Evolutionary conservation across 1,140 invertebrate genomes (phyloP).

Genomic region (Lepidurus couesii): DNA sequence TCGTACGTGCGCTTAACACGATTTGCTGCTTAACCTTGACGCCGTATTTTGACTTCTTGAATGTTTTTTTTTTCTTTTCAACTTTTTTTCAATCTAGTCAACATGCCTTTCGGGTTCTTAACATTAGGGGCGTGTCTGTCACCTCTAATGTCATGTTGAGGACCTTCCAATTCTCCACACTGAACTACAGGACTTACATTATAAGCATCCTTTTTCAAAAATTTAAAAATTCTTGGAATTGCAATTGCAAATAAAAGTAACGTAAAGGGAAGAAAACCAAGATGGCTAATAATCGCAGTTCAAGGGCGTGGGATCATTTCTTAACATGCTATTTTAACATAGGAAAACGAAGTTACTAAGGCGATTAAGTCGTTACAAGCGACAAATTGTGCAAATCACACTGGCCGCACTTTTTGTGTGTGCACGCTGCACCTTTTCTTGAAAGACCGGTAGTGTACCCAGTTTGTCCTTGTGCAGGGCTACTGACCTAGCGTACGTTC

Average conservation of each 20-base stretch:
- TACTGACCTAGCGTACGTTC: neutral
- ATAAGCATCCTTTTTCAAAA: too few species aligned
- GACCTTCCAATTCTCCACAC: neutral
- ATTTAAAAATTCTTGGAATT: too few species aligned
- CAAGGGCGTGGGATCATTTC: too few species aligned
- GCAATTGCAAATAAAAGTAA: too few species aligned
- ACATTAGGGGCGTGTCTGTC: neutral
- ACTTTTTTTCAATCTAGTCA: neutral
- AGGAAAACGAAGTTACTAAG: neutral
- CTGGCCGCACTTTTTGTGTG: neutral
- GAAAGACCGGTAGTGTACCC: slow-evolving; percentile 5
- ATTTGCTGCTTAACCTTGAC: neutral
- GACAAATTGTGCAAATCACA: neutral
- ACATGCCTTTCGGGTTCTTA: neutral
- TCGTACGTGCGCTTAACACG: neutral
- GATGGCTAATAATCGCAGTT: too few species aligned
- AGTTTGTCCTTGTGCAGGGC: slow-evolving; percentile 8
- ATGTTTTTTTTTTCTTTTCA: neutral
- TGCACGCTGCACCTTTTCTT: neutral
- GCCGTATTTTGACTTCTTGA: neutral
- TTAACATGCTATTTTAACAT: too few species aligned
- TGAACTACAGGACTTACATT: neutral
- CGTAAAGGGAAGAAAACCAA: too few species aligned
- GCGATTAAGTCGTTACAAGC: neutral
- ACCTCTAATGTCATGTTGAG: neutral